These are phyloP conservation scores for Anodontia alba DNA, from an alignment of 2,888 invertebrate species.

Conservation along the genomic window DNA sequence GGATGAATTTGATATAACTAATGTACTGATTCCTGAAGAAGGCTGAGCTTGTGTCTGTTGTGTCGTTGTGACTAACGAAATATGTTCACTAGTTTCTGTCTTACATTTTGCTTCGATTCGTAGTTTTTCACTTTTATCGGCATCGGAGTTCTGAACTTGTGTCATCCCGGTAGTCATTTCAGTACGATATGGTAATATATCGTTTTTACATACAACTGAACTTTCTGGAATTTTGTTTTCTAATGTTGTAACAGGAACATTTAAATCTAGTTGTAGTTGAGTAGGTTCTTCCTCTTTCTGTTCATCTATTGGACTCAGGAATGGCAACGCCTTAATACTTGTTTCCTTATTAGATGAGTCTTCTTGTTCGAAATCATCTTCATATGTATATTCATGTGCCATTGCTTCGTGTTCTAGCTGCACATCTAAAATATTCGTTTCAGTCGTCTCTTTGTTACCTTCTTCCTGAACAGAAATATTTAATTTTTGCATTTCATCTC, in stretches of 20 bases:
- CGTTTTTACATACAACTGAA: too few species aligned
- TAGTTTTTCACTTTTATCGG: not conserved
- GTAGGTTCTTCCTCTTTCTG: not conserved
- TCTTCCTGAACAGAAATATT: not conserved
- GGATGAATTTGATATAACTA: slow-evolving; percentile 55
- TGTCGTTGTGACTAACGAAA: not conserved
- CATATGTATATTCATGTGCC: slow-evolving; percentile 1
- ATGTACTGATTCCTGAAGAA: slow-evolving; percentile 29
- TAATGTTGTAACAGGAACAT: too few species aligned
- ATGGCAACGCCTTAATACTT: not conserved
- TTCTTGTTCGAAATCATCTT: not conserved
- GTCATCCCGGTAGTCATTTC: not conserved
- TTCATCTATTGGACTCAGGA: not conserved
- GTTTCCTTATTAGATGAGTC: not conserved
- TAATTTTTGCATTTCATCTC: too few species aligned
- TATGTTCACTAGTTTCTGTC: not conserved
- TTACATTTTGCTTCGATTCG: not conserved
- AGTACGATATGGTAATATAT: not conserved
- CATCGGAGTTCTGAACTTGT: not conserved
- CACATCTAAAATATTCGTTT: slow-evolving; percentile 17
- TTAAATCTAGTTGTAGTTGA: not conserved
- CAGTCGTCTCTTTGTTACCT: slow-evolving; percentile 5
- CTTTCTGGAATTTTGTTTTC: too few species aligned
- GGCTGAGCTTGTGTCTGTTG: not conserved
- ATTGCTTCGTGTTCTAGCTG: slow-evolving; percentile 12